Evolutionary conservation across 2,888 invertebrate genomes (phyloP).

Genomic region (Ptychoptera albimana): DNA sequence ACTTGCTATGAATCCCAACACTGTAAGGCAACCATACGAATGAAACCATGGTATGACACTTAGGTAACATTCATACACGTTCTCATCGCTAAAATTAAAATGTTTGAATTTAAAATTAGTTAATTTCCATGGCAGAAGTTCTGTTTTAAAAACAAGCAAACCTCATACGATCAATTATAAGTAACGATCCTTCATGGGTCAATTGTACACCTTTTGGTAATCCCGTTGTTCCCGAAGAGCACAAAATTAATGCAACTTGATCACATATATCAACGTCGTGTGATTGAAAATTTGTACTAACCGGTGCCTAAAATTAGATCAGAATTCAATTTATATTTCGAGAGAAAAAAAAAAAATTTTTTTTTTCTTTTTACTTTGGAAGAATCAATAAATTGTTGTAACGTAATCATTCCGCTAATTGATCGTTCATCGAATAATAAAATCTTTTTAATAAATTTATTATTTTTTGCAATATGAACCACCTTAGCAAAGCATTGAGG

Average conservation of each 20-base stretch:
- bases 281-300: neutral
- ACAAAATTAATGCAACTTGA: conserved; percentile 48
- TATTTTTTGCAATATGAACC: conserved; percentile 34
- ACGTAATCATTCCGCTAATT: too few species aligned
- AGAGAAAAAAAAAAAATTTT: too few species aligned
- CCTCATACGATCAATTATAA: too few species aligned
- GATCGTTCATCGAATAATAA: conserved; percentile 36
- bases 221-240: conserved; percentile 69
- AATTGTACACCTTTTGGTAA: conserved; percentile 63
- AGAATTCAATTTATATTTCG: too few species aligned
- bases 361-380: too few species aligned
- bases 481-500: conserved; percentile 39
- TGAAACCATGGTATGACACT: conserved; percentile 73
- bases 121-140: too few species aligned
- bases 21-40: conserved; percentile 56
- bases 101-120: too few species aligned
- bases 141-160: too few species aligned
- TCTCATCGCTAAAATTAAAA: neutral
- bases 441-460: conserved; percentile 37
- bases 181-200: conserved; percentile 26
- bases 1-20: conserved; percentile 39
- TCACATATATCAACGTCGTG: conserved; percentile 30
- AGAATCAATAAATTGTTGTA: too few species aligned
- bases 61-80: conserved; percentile 28
- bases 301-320: neutral